Evolutionary conservation across 2,888 invertebrate genomes (phyloP), one percentile per base, ranked within the genome.

Genomic region (Fissipunctia ypsillon): DNA sequence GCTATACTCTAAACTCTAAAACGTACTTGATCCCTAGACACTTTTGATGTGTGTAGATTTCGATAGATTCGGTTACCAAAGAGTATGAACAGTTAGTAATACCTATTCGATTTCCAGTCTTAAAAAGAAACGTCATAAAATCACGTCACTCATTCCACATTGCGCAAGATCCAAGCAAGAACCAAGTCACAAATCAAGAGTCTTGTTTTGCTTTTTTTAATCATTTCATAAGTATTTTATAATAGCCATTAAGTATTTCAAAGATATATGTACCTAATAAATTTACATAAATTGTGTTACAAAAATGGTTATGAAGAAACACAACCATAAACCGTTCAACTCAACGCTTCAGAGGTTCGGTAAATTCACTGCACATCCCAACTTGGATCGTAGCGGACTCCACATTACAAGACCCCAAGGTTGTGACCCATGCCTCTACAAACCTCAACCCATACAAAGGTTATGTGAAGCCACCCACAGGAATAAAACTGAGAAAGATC

Each of bases 401-500:
- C 92, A 91, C 66, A 41, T 91, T 66, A 48, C 25, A 16, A 87
- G 91, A 63, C 89, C 93, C 3, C 38, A 66, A 1, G 95, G 88
- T 3, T 94, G 94, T 78, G 90, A 95, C 73, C 95, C 95, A 3
- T 92, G 93, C 72, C 86, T 90, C 16, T 96, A 96, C 83, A 84
- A 85, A 28, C 95, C 95, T 6, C 86, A 89, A 78, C 66, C 87
- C 1, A 84, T 92, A 4, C 68, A 90, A 52, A 84, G 87, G 74
- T 86, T 93, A 70, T 95, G 89, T 77, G 90, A 90, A 81, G 85
- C 91, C 9, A 93, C 90, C 48, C 91, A 86, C 76, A 86, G 83
- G 52, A 87, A 82, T 60, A 88, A 81, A 61, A 80, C 70, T 14
- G 84, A 88, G 50, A 93, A 94, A 84, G 94, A 94, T 59, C 93